A percentile compares a stretch with the other conserved stretches of the same genome.
Evolutionary conservation across 2,797 vertebrate species (phyloP).

Genomic region (Chelon auratus): DNA sequence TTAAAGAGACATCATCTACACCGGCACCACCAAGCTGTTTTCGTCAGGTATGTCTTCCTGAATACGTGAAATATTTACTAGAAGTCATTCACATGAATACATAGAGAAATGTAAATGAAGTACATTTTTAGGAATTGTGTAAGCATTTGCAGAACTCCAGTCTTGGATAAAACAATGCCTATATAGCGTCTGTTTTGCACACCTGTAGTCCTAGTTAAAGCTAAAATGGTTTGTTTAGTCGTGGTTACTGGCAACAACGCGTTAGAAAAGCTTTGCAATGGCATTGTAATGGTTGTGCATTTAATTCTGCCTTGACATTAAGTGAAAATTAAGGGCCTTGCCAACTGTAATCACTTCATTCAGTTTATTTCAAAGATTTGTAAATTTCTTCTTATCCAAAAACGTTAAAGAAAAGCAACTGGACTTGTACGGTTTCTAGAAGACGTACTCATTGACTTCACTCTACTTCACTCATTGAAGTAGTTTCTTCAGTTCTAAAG

Average conservation of each 20-base stretch:
- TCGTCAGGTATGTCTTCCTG: conserved; percentile 88
- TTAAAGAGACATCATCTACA: conserved; percentile 90
- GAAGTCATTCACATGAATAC: not conserved
- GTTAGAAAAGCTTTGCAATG: not conserved
- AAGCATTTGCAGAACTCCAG: not conserved
- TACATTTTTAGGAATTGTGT: not conserved
- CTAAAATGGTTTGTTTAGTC: not conserved
- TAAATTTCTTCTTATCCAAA: too few relatives aligned
- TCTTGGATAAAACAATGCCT: not conserved
- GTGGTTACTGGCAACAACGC: not conserved
- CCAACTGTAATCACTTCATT: too few relatives aligned
- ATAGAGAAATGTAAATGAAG: not conserved
- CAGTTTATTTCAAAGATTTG: too few relatives aligned
- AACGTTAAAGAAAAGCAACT: too few relatives aligned
- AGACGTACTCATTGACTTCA: too few relatives aligned
- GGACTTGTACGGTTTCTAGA: too few relatives aligned
- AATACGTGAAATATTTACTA: not conserved
- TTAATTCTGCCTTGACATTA: not conserved
- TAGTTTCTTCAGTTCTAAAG: too few relatives aligned
- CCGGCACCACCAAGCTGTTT: conserved; percentile 92
- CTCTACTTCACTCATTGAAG: too few relatives aligned
- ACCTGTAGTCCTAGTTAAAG: not conserved
- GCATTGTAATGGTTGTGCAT: not conserved
- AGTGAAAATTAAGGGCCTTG: too few relatives aligned
- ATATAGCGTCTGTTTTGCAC: not conserved